Percentiles rank a stretch among this genome's conserved stretches.
phyloP scores from a whole-genome alignment of 2,797 vertebrate genomes.

The Bovichtus diacanthus region DNA sequence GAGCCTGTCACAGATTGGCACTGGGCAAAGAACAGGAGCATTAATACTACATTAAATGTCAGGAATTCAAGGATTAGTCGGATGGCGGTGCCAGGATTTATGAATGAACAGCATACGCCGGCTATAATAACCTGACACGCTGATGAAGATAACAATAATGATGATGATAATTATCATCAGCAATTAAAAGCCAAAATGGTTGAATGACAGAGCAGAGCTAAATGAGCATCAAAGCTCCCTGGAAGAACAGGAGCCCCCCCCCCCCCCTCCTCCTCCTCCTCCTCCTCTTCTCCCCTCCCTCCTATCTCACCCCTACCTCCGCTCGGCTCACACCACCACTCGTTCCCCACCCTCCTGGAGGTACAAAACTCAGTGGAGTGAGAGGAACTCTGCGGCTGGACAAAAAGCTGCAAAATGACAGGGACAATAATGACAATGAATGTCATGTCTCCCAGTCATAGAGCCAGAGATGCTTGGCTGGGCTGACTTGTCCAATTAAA shows the following conservation, averaged over 20 bases:
- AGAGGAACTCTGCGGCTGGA: conserved; percentile 93
- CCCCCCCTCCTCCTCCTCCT: no score
- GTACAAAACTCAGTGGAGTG: conserved; percentile 96
- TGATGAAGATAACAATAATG: conserved; percentile 79
- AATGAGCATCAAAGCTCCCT: conserved; percentile 93
- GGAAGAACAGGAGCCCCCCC: conserved; percentile 82
- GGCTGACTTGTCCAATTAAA: conserved; percentile 98
- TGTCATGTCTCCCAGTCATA: conserved; percentile 98
- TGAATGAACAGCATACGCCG: conserved; percentile 68
- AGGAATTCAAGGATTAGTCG: conserved; percentile 79
- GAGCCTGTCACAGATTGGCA: conserved; percentile 77
- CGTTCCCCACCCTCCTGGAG: conserved; percentile 91
- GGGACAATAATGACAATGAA: conserved; percentile 99
- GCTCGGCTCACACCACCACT: conserved; percentile 71
- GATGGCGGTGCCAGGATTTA: conserved; percentile 69
- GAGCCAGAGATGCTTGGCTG: conserved; percentile 94
- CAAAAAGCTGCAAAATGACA: conserved; percentile 99
- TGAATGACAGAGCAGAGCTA: conserved; percentile 89
- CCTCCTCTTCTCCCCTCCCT: neutral
- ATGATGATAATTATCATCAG: conserved; percentile 81
- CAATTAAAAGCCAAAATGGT: conserved; percentile 88
- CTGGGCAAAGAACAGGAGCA: conserved; percentile 72
- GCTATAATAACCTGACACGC: conserved; percentile 75
- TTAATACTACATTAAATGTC: conserved; percentile 81
- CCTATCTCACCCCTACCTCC: conserved; percentile 49